These are phyloP conservation scores for Sarcophaga carnaria DNA, from an alignment of 2,888 invertebrate species.

Conservation along the genomic window DNA sequence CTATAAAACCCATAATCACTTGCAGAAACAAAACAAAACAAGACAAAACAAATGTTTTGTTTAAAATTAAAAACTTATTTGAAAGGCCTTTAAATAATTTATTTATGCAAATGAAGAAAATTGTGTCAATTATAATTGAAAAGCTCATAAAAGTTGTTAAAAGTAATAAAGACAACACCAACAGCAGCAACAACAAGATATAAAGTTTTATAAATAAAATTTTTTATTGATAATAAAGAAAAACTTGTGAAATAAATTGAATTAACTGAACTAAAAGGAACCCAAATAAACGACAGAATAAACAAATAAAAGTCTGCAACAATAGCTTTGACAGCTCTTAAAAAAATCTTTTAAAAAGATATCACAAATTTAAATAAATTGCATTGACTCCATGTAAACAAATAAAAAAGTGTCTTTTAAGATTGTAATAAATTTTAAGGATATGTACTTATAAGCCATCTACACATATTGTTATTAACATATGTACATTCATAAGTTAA, in stretches of 20 bases:
- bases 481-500: too few species aligned
- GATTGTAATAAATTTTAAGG: too few species aligned
- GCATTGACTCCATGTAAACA: background rate
- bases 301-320: too few species aligned
- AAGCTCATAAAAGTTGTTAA: slow-evolving; percentile 1
- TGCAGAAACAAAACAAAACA: background rate
- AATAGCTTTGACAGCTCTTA: too few species aligned
- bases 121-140: slow-evolving; percentile 32
- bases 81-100: background rate
- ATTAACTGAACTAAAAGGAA: too few species aligned
- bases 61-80: slow-evolving; percentile 19
- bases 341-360: background rate
- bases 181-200: too few species aligned
- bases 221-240: background rate
- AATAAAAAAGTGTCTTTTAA: too few species aligned
- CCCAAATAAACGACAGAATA: too few species aligned
- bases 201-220: background rate
- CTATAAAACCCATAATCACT: background rate
- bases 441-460: too few species aligned
- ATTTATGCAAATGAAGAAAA: background rate
- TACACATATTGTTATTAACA: too few species aligned
- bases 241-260: background rate
- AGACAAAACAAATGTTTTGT: background rate
- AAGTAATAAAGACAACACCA: background rate
- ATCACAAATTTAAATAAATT: background rate